Conservation (phyloP, 2,113 vertebrate species). For the Oreochromis spilurus region DNA sequence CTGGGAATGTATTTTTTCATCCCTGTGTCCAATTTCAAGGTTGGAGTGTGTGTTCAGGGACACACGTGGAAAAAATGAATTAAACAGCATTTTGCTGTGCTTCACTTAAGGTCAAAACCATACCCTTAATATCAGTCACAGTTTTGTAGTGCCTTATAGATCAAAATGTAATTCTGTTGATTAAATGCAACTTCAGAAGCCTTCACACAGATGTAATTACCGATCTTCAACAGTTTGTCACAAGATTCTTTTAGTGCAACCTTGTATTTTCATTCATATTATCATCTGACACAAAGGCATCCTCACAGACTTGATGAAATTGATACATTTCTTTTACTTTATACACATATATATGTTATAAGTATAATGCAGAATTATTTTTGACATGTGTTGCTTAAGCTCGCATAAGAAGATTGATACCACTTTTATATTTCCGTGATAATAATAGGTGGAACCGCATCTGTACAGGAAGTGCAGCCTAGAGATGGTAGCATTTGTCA, state of each 20-base stretch:
- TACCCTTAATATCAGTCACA: conserved; percentile 25
- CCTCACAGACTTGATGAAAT: neutral
- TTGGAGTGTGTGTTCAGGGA: conserved; percentile 26
- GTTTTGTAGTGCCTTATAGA: neutral
- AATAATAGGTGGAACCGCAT: neutral
- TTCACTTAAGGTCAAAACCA: conserved; percentile 34
- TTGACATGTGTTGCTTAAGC: neutral
- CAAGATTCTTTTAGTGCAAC: neutral
- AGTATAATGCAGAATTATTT: neutral
- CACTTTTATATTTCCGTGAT: neutral
- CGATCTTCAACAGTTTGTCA: neutral
- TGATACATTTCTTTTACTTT: neutral
- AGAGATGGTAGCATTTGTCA: neutral
- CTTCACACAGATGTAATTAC: conserved; percentile 15
- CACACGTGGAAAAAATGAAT: conserved; percentile 44
- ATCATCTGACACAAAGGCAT: neutral
- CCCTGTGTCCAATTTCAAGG: conserved; percentile 51
- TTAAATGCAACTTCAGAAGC: conserved; percentile 6
- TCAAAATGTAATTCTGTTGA: conserved; percentile 18
- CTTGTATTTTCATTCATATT: neutral
- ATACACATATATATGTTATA: neutral
- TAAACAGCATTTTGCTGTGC: conserved; percentile 28
- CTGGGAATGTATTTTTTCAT: neutral
- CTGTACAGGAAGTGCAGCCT: neutral
- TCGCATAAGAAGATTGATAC: neutral